Evolutionary conservation across 2,113 vertebrate genomes (phyloP).

Genomic region (Bubalus kerabau): DNA sequence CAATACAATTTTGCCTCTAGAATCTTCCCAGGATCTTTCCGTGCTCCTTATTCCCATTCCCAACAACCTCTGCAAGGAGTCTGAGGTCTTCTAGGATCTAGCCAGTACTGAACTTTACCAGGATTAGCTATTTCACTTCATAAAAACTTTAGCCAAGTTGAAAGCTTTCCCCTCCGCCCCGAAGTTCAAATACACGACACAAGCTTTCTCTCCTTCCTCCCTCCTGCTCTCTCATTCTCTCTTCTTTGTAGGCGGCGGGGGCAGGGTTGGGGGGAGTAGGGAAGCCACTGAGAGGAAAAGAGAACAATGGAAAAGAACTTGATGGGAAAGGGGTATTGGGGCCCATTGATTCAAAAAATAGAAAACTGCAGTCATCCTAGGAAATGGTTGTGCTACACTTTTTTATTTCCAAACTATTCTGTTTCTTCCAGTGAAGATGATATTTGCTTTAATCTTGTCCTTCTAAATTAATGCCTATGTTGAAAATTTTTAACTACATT

Average conservation of each 20-base stretch:
- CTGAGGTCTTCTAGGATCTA: neutral
- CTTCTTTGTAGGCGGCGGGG: neutral
- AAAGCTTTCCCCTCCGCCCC: neutral
- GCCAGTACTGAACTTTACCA: neutral
- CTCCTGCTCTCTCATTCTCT: no score
- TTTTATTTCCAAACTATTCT: neutral
- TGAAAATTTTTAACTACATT: neutral
- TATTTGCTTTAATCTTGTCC: neutral
- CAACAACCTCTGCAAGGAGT: neutral
- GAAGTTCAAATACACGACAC: neutral
- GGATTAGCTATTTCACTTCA: neutral
- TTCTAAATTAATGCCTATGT: neutral
- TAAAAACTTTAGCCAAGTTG: neutral
- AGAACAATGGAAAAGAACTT: neutral
- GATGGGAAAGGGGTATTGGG: neutral
- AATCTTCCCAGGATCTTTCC: neutral
- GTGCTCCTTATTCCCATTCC: neutral
- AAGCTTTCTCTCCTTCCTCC: neutral
- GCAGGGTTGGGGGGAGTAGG: fast-evolving
- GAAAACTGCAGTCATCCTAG: neutral
- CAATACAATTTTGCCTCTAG: neutral
- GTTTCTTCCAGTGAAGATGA: neutral
- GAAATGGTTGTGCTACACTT: neutral
- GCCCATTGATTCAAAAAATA: neutral
- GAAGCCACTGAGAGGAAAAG: neutral